These are phyloP conservation scores for Anodontia alba DNA, from an alignment of 2,888 invertebrate species.

Conservation along the genomic window DNA sequence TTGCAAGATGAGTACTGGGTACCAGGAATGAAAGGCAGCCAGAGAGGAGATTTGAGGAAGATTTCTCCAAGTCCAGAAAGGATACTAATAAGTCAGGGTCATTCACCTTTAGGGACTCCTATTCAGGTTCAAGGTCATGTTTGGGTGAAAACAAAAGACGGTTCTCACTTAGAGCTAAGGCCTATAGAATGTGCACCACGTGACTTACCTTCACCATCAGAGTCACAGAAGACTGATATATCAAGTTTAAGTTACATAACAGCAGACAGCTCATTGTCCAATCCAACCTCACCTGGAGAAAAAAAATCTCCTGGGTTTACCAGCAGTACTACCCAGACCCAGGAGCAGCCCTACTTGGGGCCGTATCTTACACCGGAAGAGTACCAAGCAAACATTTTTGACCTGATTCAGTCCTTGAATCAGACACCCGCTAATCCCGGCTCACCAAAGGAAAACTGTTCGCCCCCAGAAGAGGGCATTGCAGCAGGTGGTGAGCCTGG, in stretches of 20 bases:
- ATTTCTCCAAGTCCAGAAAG: slow-evolving; percentile 61
- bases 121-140: slow-evolving; percentile 55
- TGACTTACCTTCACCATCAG: slow-evolving; percentile 60
- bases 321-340: slow-evolving; percentile 42
- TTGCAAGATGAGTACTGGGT: slow-evolving; percentile 61
- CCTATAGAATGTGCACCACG: slow-evolving; percentile 45
- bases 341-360: slow-evolving; percentile 29
- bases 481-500: neutral
- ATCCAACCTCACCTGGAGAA: slow-evolving; percentile 8
- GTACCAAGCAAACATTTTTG: slow-evolving; percentile 62
- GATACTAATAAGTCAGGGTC: slow-evolving; percentile 35
- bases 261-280: slow-evolving; percentile 47
- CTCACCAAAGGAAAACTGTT: slow-evolving; percentile 43
- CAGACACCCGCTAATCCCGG: slow-evolving; percentile 56
- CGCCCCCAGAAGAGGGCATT: slow-evolving; percentile 15
- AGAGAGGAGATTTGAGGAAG: slow-evolving; percentile 48
- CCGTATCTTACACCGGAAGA: slow-evolving; percentile 63
- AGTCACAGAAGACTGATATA: slow-evolving; percentile 60
- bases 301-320: slow-evolving; percentile 34
- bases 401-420: slow-evolving; percentile 58
- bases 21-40: slow-evolving; percentile 49
- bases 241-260: slow-evolving; percentile 54
- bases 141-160: slow-evolving; percentile 60
- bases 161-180: slow-evolving; percentile 50
- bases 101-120: slow-evolving; percentile 53